Percentiles rank a stretch among this genome's conserved stretches.
These are phyloP conservation scores for Malurus leucopterus DNA, from an alignment of 2,797 vertebrate genomes.

Conservation along the genomic window DNA sequence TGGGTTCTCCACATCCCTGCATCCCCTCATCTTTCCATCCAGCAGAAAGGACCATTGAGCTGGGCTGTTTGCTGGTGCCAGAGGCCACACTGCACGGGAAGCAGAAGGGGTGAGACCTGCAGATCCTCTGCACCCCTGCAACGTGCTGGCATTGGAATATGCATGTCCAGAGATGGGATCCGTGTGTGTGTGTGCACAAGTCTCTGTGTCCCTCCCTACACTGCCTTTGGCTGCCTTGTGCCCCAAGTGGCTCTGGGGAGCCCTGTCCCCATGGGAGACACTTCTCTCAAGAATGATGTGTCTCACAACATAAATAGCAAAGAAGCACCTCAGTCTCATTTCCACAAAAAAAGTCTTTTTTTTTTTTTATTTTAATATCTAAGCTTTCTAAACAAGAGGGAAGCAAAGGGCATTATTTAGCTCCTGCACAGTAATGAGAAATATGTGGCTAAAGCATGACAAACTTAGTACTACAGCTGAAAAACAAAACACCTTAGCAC, in stretches of 20 bases:
- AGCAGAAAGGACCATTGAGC: neutral
- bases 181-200: neutral
- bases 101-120: neutral
- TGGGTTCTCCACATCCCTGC: neutral
- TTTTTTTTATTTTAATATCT: neutral
- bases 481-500: neutral
- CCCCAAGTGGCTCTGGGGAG: neutral
- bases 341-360: neutral
- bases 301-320: neutral
- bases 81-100: neutral
- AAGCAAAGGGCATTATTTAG: neutral
- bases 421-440: neutral
- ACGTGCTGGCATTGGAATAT: rapidly evolving
- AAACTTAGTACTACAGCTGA: neutral
- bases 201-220: neutral
- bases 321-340: neutral
- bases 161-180: neutral
- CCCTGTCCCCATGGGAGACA: neutral
- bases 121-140: rapidly evolving
- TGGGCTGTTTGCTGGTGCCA: neutral
- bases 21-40: neutral
- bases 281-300: neutral
- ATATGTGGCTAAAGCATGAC: neutral
- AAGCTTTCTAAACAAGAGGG: neutral
- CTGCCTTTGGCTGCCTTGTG: neutral